Evolutionary conservation across 2,888 invertebrate species (phyloP), one percentile per base, ranked within the genome.

Genomic region (Syritta pipiens): DNA sequence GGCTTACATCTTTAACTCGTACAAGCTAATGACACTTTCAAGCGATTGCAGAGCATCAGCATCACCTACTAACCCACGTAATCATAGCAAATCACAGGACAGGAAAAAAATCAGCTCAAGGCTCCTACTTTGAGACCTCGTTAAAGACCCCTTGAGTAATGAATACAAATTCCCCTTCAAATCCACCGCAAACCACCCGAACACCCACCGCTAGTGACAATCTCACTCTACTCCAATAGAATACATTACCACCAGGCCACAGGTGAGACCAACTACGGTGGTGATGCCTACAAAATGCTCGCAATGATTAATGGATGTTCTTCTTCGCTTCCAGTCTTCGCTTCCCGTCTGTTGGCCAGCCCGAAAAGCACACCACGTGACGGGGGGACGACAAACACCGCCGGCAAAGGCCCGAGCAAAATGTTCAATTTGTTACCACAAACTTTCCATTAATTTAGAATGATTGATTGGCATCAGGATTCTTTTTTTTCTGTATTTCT

Each of bases 361-460:
- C n/a, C n/a, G n/a, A n/a, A n/a, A n/a, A n/a, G n/a, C n/a, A n/a
- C n/a, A 51, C 49, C 37, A 37, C 35, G 14, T 7, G 10, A 30
- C 3, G 26, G 10, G 32, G 35, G 26, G 19, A 44, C 51, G 51
- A 46, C 48, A 37, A 60, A 28, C 17, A 7, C 49, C n/a, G 22
- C 26, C n/a, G 19, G 19, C 20, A 24, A n/a, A 44, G 26, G 42
- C 30, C 42, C 26, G 49, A 68, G 68, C 79, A 79, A 79, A 79
- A 74, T 67, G 74, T 72, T 74, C 79, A 74, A 79, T 79, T 79
- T 79, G 79, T 79, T 79, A 68, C 79, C 79, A 63, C 79, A 74
- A 79, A 79, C 72, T 79, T 79, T 79, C 79, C 79, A 79, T 79
- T 79, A 79, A 79, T 79, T 79, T 79, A 74, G 67, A 68, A 79